phyloP scores from a whole-genome alignment of 2,113 vertebrate genomes.

The Pyxicephalus adspersus region DNA sequence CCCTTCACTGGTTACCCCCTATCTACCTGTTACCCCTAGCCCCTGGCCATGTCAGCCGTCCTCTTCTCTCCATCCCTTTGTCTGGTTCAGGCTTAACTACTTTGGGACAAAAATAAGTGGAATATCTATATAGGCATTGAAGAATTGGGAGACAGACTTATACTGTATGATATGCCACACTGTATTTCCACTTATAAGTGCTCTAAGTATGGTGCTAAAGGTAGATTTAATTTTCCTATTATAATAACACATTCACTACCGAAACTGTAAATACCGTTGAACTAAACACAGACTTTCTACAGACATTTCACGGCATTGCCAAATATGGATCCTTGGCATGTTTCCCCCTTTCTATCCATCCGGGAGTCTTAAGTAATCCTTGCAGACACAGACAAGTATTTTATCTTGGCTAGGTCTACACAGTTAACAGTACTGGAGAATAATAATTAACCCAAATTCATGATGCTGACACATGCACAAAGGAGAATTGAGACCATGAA shows the following conservation, averaged over 20 bases:
- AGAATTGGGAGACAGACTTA: too few relatives aligned
- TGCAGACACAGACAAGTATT: slow-evolving; percentile 12
- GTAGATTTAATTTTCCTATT: too few relatives aligned
- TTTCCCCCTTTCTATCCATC: slow-evolving; percentile 1
- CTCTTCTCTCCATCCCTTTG: too few relatives aligned
- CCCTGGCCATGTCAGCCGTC: too few relatives aligned
- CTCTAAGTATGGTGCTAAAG: too few relatives aligned
- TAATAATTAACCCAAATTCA: slow-evolving; percentile 32
- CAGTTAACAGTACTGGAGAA: neutral
- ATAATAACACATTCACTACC: neutral
- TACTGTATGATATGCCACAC: too few relatives aligned
- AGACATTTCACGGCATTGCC: neutral
- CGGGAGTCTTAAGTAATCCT: slow-evolving; percentile 14
- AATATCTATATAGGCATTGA: too few relatives aligned
- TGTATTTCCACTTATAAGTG: too few relatives aligned
- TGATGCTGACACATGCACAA: neutral
- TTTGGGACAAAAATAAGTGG: too few relatives aligned
- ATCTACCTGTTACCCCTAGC: too few relatives aligned
- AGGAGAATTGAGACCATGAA: slow-evolving; percentile 6
- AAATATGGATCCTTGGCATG: slow-evolving; percentile 27
- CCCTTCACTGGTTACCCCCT: too few relatives aligned
- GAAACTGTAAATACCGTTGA: slow-evolving; percentile 6
- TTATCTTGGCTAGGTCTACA: neutral
- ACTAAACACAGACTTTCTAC: neutral
- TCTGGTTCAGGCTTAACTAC: too few relatives aligned